These are phyloP conservation scores for Chaitophorus viminalis DNA, from an alignment of 2,888 invertebrate species.

Conservation along the genomic window DNA sequence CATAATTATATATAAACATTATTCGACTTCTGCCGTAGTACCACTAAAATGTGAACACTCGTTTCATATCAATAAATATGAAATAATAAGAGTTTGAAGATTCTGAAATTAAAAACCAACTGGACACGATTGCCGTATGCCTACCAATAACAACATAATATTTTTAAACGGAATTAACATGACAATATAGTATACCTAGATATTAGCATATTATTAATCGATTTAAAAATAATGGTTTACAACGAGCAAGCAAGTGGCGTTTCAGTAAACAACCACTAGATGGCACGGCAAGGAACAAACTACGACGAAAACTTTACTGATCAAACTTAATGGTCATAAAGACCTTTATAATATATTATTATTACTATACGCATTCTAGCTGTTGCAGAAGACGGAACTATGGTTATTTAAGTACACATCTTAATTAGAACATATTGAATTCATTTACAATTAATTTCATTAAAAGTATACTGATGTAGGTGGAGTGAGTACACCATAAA, in stretches of 20 bases:
- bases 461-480: neutral
- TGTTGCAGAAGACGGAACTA: conserved; percentile 18
- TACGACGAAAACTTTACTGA: neutral
- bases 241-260: neutral
- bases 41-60: no score
- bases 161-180: no score
- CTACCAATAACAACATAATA: no score
- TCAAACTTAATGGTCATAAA: neutral
- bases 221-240: neutral
- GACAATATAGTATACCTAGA: no score
- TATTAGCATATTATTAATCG: no score
- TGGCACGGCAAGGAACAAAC: neutral
- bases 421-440: conserved; percentile 9
- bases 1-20: no score
- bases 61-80: no score
- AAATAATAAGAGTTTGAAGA: no score
- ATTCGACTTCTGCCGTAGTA: no score
- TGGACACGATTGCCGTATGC: no score
- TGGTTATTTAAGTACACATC: neutral
- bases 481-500: neutral
- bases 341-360: neutral
- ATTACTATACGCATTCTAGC: neutral
- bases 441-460: conserved; percentile 22
- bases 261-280: conserved; percentile 14
- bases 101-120: no score